Conservation (phyloP, 2,113 vertebrate genomes). For the Synchiropus splendidus region DNA sequence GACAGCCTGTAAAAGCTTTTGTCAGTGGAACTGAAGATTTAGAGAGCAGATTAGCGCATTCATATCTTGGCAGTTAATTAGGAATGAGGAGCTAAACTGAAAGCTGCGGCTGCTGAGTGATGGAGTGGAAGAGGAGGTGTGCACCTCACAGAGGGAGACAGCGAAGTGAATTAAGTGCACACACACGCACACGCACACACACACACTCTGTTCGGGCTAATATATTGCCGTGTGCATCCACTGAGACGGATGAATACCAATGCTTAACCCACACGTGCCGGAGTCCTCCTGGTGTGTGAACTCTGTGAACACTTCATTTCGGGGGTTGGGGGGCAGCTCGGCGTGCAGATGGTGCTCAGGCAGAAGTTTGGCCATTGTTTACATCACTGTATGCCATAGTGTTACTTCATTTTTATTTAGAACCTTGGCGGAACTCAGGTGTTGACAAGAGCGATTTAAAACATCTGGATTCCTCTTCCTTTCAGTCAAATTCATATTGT, state of each 20-base stretch:
- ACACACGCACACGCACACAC: too few species aligned
- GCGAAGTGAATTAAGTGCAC: constrained; percentile 30
- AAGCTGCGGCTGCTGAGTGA: constrained; percentile 39
- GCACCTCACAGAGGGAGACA: constrained; percentile 19
- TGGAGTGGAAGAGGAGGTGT: constrained; percentile 29
- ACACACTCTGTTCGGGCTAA: constrained; percentile 20
- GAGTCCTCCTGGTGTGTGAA: background rate
- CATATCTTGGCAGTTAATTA: constrained; percentile 62
- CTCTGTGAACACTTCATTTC: too few species aligned
- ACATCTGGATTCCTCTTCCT: too few species aligned
- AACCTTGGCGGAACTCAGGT: too few species aligned
- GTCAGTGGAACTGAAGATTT: constrained; percentile 49
- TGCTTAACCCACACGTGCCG: constrained; percentile 11
- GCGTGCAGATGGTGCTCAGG: too few species aligned
- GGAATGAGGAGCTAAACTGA: constrained; percentile 38
- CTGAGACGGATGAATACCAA: constrained; percentile 23
- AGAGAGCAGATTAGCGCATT: constrained; percentile 48
- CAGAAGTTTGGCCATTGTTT: too few species aligned
- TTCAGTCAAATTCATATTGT: too few species aligned
- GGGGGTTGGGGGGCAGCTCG: too few species aligned
- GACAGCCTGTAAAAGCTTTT: constrained; percentile 52
- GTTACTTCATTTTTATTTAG: too few species aligned
- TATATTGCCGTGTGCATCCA: constrained; percentile 13
- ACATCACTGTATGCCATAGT: too few species aligned
- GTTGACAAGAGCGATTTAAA: too few species aligned